phyloP scores from a whole-genome alignment of 2,888 invertebrate species.

The Ceramica pisi region DNA sequence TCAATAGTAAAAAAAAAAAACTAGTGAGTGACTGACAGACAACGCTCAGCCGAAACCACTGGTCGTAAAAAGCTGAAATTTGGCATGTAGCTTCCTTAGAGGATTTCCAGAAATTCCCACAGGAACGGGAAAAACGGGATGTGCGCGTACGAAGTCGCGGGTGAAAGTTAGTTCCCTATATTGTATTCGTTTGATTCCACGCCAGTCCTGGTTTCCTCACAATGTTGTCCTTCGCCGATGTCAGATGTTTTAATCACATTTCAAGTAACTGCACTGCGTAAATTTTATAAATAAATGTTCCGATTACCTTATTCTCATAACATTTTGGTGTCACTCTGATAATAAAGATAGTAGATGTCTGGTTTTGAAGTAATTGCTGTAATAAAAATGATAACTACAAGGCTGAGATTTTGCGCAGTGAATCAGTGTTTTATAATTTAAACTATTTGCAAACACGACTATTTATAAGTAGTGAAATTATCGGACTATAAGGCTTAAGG shows the following conservation, averaged over 20 bases:
- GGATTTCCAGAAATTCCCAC: too few relatives aligned
- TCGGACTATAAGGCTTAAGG: not conserved
- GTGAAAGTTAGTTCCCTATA: too few relatives aligned
- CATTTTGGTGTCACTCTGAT: conserved; percentile 20
- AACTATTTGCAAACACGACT: not conserved
- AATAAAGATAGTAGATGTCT: conserved; percentile 22
- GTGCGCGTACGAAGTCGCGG: too few relatives aligned
- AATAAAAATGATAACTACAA: not conserved
- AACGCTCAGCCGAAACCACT: too few relatives aligned
- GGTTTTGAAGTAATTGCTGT: conserved; percentile 2
- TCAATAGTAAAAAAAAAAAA: too few relatives aligned
- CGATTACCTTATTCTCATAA: not conserved
- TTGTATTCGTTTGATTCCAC: too few relatives aligned
- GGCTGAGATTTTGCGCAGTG: conserved; percentile 20
- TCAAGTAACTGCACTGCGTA: conserved; percentile 31
- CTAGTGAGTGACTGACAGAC: too few relatives aligned
- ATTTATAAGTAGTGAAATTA: not conserved
- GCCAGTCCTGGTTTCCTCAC: not conserved
- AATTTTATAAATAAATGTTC: conserved; percentile 17
- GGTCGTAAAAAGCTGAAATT: too few relatives aligned
- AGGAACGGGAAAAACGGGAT: too few relatives aligned
- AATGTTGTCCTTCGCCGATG: not conserved
- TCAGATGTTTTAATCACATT: conserved; percentile 1
- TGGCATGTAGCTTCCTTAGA: too few relatives aligned
- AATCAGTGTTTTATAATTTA: conserved; percentile 4